Percentiles rank a stretch among this genome's conserved stretches.
Conservation (phyloP, 2,888 invertebrate genomes). For the Cheilosia vernalis region DNA sequence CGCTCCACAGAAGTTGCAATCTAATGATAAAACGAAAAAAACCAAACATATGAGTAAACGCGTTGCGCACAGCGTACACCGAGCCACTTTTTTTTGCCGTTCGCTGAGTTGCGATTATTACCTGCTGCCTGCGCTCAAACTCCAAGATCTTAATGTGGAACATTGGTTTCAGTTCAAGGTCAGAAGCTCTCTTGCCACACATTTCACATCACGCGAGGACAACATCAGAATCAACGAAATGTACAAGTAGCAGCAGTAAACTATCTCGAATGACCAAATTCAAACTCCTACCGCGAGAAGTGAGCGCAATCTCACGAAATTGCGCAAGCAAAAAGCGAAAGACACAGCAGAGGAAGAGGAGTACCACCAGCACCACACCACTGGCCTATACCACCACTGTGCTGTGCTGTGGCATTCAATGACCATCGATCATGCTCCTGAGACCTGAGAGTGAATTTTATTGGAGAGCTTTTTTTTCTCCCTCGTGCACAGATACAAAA, state of each 20-base stretch:
- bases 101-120: constrained; percentile 17
- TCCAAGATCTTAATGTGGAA: constrained; percentile 72
- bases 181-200: constrained; percentile 62
- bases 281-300: constrained; percentile 26
- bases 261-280: constrained; percentile 41
- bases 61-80: constrained; percentile 43
- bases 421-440: constrained; percentile 71
- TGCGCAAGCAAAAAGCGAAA: constrained; percentile 55
- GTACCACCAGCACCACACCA: neutral
- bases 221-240: constrained; percentile 37
- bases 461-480: constrained; percentile 43
- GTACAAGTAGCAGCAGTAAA: constrained; percentile 11
- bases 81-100: constrained; percentile 7
- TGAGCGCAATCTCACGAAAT: constrained; percentile 58
- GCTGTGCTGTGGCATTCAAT: constrained; percentile 46
- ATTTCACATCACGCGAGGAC: constrained; percentile 63
- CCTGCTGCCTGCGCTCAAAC: constrained; percentile 29
- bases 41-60: constrained; percentile 26
- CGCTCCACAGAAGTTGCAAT: constrained; percentile 50
- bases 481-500: constrained; percentile 17
- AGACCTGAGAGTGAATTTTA: constrained; percentile 67
- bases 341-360: constrained; percentile 18
- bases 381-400: neutral
- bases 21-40: constrained; percentile 12
- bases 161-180: constrained; percentile 75